Percentiles rank a stretch among this genome's conserved stretches.
These are phyloP conservation scores for Sapajus apella DNA, from an alignment of 2,113 vertebrate genomes.

Conservation along the genomic window DNA sequence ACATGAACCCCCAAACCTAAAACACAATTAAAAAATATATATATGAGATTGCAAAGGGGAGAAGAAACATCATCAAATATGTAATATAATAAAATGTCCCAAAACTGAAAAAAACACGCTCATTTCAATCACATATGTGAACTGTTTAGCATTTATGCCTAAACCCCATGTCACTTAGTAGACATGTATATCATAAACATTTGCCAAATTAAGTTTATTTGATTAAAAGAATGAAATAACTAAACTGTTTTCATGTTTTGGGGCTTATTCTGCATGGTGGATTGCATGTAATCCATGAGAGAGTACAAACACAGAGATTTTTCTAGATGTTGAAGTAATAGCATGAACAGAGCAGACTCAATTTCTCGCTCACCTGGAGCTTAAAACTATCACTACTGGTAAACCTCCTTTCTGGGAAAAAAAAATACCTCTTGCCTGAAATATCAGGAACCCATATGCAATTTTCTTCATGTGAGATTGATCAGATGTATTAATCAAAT, in stretches of 20 bases:
- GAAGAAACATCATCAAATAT: no score
- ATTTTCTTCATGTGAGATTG: background rate
- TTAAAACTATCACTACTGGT: background rate
- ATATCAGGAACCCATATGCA: background rate
- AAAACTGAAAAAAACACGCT: background rate
- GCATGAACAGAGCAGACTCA: background rate
- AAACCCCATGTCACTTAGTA: background rate
- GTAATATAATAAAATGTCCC: no score
- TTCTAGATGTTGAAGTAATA: background rate
- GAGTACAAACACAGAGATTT: background rate
- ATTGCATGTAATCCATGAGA: background rate
- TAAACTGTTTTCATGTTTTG: background rate
- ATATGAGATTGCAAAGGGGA: no score
- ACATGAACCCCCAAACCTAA: no score
- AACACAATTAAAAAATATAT: no score
- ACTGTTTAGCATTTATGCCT: background rate
- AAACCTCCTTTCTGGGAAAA: background rate
- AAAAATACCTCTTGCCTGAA: background rate
- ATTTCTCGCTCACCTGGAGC: background rate
- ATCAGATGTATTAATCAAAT: background rate
- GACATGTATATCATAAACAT: background rate
- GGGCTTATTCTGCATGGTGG: background rate
- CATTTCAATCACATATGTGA: background rate
- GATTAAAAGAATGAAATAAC: slow-evolving; percentile 14
- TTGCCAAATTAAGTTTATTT: background rate